Evolutionary conservation across 2,113 vertebrate species (phyloP).

Genomic region (Dromaius novaehollandiae): DNA sequence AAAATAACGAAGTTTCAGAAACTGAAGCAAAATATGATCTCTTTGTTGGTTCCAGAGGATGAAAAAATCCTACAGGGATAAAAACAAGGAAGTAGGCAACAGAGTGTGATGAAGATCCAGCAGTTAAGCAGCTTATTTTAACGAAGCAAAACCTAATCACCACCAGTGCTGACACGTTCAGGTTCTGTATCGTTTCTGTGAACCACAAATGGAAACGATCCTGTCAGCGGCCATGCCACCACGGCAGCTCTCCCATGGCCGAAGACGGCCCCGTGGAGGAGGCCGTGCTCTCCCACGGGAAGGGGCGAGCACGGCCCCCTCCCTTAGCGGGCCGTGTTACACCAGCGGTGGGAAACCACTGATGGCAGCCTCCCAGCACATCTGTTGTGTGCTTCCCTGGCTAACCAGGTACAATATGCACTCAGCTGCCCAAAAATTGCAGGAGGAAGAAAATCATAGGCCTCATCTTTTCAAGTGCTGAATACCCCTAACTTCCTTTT

Average conservation of each 20-base stretch:
- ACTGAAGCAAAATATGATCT: conserved; percentile 60
- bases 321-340: rapidly evolving
- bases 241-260: not conserved
- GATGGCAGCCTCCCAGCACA: not conserved
- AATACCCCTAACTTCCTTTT: rapidly evolving
- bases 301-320: not conserved
- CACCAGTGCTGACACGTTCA: rapidly evolving
- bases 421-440: not conserved
- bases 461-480: not conserved
- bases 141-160: not conserved
- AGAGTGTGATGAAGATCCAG: not conserved
- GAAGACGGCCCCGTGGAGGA: not conserved
- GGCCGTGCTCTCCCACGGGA: not conserved
- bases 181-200: not conserved
- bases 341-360: rapidly evolving
- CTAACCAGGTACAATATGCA: not conserved
- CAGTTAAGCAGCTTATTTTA: not conserved
- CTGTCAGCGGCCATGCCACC: not conserved
- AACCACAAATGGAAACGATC: not conserved
- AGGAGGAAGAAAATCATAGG: not conserved
- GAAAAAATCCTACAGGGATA: not conserved
- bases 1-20: conserved; percentile 65
- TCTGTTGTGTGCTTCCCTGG: not conserved
- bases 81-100: not conserved
- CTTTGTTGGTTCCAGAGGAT: conserved; percentile 45